phyloP scores from a whole-genome alignment of 2,888 invertebrate species.

The Saturnia japonica region DNA sequence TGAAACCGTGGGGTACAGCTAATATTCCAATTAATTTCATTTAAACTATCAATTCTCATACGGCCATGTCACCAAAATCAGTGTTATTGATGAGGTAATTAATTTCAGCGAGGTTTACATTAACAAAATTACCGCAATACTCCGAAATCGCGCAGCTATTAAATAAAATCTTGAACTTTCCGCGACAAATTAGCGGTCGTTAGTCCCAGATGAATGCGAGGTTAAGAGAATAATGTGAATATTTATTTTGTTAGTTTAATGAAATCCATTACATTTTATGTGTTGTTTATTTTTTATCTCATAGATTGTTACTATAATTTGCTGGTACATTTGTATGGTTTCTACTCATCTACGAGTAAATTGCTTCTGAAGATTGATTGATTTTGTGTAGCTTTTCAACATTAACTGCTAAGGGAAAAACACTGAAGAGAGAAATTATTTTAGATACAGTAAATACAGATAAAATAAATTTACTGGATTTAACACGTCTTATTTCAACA shows the following conservation, averaged over 20 bases:
- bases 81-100: background rate
- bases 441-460: too few species aligned
- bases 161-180: constrained; percentile 10
- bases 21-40: background rate
- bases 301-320: background rate
- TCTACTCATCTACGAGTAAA: too few species aligned
- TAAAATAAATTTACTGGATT: too few species aligned
- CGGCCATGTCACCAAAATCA: background rate
- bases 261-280: background rate
- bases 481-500: too few species aligned
- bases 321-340: too few species aligned
- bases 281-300: background rate
- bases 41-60: too few species aligned
- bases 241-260: background rate
- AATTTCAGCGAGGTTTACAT: background rate
- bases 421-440: too few species aligned
- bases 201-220: background rate
- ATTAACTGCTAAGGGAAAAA: too few species aligned
- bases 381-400: too few species aligned
- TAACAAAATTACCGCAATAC: background rate
- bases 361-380: too few species aligned
- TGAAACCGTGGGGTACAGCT: too few species aligned
- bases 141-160: background rate
- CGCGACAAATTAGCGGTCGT: background rate
- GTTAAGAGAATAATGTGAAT: background rate